Base-by-base conservation (phyloP, 2,888 invertebrate genomes). In the Cephus pygmeus region DNA sequence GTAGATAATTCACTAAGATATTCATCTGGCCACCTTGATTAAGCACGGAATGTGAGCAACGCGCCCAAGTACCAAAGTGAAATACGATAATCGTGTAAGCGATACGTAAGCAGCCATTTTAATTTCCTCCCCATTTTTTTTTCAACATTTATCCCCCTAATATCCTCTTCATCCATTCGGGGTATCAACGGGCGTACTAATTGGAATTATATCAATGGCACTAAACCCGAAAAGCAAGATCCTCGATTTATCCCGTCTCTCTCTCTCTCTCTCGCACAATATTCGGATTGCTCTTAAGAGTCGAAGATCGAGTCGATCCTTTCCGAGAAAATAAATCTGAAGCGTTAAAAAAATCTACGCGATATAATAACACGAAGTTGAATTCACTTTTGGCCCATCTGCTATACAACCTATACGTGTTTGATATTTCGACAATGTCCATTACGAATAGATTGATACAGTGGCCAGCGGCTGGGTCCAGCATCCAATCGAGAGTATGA, bases 1-100 rank as follows among this genome's bases (percentile, higher is more conserved):
- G 83, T 83, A 84, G 80, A 86, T 88, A 87, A 87, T 87, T 87
- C 83, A 87, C 81, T 78, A 76, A 73, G 86, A 86, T 87, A 86
- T 80, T 74, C 76, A 86, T 87, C 87, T 85, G 76, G 76, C 69
- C 69, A 80, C 76, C 75, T 79, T 80, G 85, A 85, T 85, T 85
- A 84, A 85, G 79, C 74, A 75, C 79, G 79, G 80, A 82, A 80
- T 80, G 83, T 80, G 80, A 76, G 75, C 77, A 76, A 40, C 73
- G 79, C 15, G n/a, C 30, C 40, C 40, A 75, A 34, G 40, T 31
- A 40, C 30, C 30, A 30, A 33, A 76, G 35, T 56, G 56, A 56
- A 56, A 71, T 71, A 71, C 71, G 71, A 34, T 30, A 23, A 34
- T 33, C 75, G 78, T 40, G 74, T 23, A 56, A 56, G 56, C 56